Evolutionary conservation across 2,888 invertebrate genomes (phyloP).

Genomic region (Anthophora plumipes): DNA sequence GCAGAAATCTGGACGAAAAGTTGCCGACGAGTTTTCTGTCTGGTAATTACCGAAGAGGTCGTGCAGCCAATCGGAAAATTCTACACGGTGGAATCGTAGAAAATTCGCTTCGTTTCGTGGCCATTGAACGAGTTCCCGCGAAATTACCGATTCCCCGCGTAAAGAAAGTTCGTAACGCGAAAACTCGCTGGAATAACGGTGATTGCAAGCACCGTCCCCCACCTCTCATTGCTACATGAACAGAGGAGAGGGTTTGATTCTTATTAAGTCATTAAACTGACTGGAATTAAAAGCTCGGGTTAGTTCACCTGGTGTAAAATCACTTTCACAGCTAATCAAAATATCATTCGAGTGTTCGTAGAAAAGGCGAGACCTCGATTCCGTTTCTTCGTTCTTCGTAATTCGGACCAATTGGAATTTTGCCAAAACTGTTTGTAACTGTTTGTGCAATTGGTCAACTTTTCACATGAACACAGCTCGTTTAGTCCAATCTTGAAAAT

Average conservation of each 20-base stretch:
- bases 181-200: conserved; percentile 41
- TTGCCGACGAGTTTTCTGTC: conserved; percentile 8
- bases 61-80: conserved; percentile 19
- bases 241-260: neutral
- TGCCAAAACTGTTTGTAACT: too few relatives aligned
- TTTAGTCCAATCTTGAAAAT: too few relatives aligned
- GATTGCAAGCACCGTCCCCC: conserved; percentile 28
- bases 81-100: neutral
- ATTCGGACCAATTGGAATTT: too few relatives aligned
- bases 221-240: neutral
- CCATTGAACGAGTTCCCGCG: conserved; percentile 2
- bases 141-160: conserved; percentile 12
- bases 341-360: conserved; percentile 15
- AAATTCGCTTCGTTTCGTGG: conserved; percentile 11
- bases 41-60: conserved; percentile 19
- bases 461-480: too few relatives aligned
- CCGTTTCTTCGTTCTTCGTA: too few relatives aligned
- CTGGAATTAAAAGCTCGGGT: conserved; percentile 14
- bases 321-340: conserved; percentile 12
- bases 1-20: neutral
- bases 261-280: conserved; percentile 37
- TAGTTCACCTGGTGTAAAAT: neutral
- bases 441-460: too few relatives aligned
- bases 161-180: conserved; percentile 49
- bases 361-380: neutral